phyloP scores from a whole-genome alignment of 2,888 invertebrate species.

The Argynnis bischoffii region DNA sequence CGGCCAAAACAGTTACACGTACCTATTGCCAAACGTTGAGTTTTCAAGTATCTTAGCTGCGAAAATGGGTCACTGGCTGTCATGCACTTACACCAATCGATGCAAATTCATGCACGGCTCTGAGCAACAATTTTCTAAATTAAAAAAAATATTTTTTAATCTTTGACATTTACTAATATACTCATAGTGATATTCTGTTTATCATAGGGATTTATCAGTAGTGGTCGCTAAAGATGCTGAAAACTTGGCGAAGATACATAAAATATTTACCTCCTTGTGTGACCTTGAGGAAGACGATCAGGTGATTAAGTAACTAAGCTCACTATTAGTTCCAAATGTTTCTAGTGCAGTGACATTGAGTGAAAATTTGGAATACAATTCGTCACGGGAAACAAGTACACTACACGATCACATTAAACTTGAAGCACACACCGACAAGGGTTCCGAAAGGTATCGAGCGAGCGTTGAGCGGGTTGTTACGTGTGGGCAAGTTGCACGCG shows the following conservation, averaged over 20 bases:
- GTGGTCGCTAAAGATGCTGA: conserved; percentile 6
- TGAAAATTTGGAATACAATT: conserved; percentile 27
- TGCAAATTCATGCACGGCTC: conserved; percentile 53
- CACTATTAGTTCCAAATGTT: conserved; percentile 58
- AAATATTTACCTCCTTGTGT: conserved; percentile 61
- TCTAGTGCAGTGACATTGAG: conserved; percentile 44
- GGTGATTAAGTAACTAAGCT: conserved; percentile 49
- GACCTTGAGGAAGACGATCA: conserved; percentile 62
- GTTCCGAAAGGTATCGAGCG: conserved; percentile 33
- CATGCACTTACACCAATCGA: conserved; percentile 67
- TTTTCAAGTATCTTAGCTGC: conserved; percentile 67
- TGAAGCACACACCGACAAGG: conserved; percentile 25
- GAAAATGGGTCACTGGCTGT: conserved; percentile 75
- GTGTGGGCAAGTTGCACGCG: conserved; percentile 31
- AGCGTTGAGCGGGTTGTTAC: conserved; percentile 26
- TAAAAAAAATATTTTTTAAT: not conserved
- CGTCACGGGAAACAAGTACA: conserved; percentile 30
- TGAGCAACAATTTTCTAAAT: conserved; percentile 8
- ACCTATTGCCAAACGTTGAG: conserved; percentile 64
- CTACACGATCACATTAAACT: conserved; percentile 36
- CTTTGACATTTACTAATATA: too few relatives aligned
- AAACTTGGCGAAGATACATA: conserved; percentile 54
- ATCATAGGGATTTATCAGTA: not conserved
- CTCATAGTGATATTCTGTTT: too few relatives aligned
- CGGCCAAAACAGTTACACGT: conserved; percentile 58